Base-by-base conservation (phyloP, 1,140 invertebrate genomes). In the Caenorhabditis briggsae region DNA sequence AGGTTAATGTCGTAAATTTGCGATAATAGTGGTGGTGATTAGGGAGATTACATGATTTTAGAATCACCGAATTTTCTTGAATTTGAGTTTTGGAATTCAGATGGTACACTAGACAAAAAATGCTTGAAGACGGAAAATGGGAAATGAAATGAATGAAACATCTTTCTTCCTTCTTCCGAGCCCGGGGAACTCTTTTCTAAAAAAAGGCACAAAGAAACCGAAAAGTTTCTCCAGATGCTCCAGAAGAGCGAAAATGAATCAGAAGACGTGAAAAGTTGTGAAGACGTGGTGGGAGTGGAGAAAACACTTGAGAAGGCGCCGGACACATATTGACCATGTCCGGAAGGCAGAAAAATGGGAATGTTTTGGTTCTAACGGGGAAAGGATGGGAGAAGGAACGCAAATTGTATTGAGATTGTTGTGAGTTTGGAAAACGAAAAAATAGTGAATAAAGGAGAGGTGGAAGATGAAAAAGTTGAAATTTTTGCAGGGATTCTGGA, bases 251-350 rank as follows among this genome's bases (percentile, higher is more conserved):
- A 58, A 58, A 58, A 61, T 61, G 59, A 61, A 61, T 61, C 59
- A 11, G 43, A 25, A 14, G 43, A 14, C 12, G 70, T 14, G 61
- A 78, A 78, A 78, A 78, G 70, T 78, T 78, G 70, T 61, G 59
- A 61, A 61, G 59, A 25, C 20, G 64, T 16, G 14, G 64, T 18
- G 43, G 46, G 18, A 41, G n/a, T 50, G n/a, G 50, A 78, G 70
- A 78, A 78, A 78, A 78, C 70, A 78, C 70, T 78, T 78, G 70
- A 78, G 20, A 78, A 78, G 64, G 64, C 46, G 70, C 20, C 46
- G 70, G 46, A 23, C 25, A 70, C 64, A 78, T 78, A 78, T 78
- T 78, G 70, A 78, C 70, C 70, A 78, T 78, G 70, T 78, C 43
- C 70, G 70, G 70, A 78, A 78, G 46, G 70, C 43, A 78, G 70